Evolutionary conservation across 1,140 invertebrate genomes (phyloP).

Genomic region (Nasonia longicornis): DNA sequence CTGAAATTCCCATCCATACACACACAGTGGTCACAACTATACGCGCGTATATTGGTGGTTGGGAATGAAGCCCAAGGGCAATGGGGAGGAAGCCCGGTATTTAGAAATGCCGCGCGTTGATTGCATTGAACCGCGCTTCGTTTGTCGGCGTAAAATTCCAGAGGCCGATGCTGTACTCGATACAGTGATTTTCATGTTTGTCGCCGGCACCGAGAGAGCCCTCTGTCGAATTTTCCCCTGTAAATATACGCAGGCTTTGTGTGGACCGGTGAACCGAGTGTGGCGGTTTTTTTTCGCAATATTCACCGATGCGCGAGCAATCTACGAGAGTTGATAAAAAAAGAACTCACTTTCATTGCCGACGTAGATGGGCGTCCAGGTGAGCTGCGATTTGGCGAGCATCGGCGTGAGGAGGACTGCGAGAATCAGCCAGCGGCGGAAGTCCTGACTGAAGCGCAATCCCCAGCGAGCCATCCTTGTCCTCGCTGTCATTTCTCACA

Average conservation of each 20-base stretch:
- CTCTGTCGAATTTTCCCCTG: too few relatives aligned
- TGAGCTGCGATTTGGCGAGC: conserved; percentile 60
- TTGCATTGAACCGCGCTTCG: not conserved
- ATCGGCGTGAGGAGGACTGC: conserved; percentile 55
- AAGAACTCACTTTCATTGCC: conserved; percentile 60
- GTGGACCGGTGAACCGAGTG: too few relatives aligned
- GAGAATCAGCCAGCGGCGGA: conserved; percentile 25
- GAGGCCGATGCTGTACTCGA: too few relatives aligned
- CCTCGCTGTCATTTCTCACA: conserved; percentile 58
- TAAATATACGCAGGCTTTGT: too few relatives aligned
- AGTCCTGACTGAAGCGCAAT: conserved; percentile 55
- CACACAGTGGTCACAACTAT: too few relatives aligned
- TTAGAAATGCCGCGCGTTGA: conserved; percentile 8
- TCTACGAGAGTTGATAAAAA: too few relatives aligned
- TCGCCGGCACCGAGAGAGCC: too few relatives aligned
- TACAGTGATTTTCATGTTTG: too few relatives aligned
- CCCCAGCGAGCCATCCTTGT: conserved; percentile 55
- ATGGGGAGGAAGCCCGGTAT: not conserved
- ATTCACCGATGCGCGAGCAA: too few relatives aligned
- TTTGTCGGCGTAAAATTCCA: too few relatives aligned
- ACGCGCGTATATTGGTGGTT: too few relatives aligned
- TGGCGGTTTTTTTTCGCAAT: too few relatives aligned
- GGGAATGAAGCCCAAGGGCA: not conserved
- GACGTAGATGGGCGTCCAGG: conserved; percentile 67
- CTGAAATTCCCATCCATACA: not conserved